Base-by-base conservation (phyloP, 1,140 invertebrate species). In the Zophobas morio region DNA sequence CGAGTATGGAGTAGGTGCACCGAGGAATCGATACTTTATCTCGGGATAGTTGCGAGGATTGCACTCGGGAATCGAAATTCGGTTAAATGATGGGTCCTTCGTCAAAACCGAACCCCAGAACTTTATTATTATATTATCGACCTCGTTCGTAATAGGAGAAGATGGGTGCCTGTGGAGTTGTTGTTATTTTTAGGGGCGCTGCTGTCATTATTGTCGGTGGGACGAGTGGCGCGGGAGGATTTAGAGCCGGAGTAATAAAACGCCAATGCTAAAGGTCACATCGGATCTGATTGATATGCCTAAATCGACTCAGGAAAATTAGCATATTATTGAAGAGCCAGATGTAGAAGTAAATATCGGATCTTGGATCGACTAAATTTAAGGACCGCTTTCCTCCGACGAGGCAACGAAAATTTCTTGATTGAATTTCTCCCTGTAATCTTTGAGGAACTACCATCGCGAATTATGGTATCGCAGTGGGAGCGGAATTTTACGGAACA, bases 271-370 rank as follows among this genome's bases (percentile, higher is more conserved):
- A 56, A 57, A 60, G 53, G 53, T 42, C 35, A 60, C 40, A 20
- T 33, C 20, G 40, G 40, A 56, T 57, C 54, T 57, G 73, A 75
- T 75, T 75, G 73, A 75, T 75, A 47, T 75, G 54, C 57, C 33
- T 33, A 63, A 75, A 63, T 75, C 54, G 73, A 49, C 42, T 57
- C 40, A n/a, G 46, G 54, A 60, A 51, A 75, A 75, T 75, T 75
- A 75, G 73, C 73, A 75, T 75, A 75, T 75, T 75, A 75, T 75
- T 75, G 73, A 51, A 75, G 54, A 60, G 53, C 53, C 73, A 75
- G 73, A 75, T 75, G 73, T 37, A 51, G 51, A 8, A 75, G 57
- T 60, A 75, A 75, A 75, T 75, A 75, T 75, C 56, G 73, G 54
- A 42, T 35, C 36, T 51, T 33, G 33, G 35, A 72, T 53, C 40